Conservation (phyloP, 2,888 invertebrate genomes). For the Coleophora flavipennella region DNA sequence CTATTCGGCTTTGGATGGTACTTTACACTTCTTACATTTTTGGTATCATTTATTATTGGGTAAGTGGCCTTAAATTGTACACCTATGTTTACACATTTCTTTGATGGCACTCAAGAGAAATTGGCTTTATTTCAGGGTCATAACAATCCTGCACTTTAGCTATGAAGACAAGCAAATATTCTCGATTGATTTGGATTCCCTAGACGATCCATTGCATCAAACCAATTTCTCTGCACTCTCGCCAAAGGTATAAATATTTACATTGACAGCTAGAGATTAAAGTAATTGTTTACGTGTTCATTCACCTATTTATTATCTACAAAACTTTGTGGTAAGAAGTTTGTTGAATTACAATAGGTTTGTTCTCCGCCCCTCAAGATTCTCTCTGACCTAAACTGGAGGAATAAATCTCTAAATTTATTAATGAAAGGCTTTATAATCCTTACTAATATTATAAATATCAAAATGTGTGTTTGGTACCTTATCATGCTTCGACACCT, state of each 20-base stretch:
- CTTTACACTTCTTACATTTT: constrained; percentile 46
- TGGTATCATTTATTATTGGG: constrained; percentile 56
- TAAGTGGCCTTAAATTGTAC: constrained; percentile 41
- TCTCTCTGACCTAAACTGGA: no score
- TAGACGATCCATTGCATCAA: constrained; percentile 62
- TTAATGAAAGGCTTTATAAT: no score
- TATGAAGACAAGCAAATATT: constrained; percentile 57
- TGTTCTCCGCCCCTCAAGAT: no score
- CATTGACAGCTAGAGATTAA: constrained; percentile 3
- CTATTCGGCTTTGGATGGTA: constrained; percentile 56
- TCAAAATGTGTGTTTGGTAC: no score
- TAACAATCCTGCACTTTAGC: constrained; percentile 51
- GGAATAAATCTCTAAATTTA: no score
- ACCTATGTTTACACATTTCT: no score
- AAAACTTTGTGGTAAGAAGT: neutral
- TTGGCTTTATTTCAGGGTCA: constrained; percentile 33
- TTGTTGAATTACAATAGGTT: no score
- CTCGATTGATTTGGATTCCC: constrained; percentile 46
- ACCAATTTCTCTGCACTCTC: constrained; percentile 1
- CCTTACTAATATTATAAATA: no score
- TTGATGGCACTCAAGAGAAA: neutral
- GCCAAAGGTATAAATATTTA: constrained; percentile 34
- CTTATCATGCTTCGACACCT: no score
- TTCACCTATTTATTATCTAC: neutral
- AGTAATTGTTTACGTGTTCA: neutral